Evolutionary conservation across 2,888 invertebrate genomes (phyloP).

Genomic region (Pristionchus arcanus): DNA sequence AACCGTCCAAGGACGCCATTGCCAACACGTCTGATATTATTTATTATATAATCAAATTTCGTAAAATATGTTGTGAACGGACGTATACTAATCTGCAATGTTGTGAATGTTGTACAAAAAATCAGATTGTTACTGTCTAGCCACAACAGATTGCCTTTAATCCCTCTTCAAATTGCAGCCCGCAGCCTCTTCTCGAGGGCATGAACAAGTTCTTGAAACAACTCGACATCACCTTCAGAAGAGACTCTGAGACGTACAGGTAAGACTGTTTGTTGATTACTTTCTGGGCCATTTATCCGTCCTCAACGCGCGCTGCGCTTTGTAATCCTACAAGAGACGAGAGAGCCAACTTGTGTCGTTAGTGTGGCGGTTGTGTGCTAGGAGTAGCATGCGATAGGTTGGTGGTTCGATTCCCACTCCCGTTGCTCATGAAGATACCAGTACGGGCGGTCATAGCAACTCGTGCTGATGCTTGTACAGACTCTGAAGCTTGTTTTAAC

Average conservation of each 20-base stretch:
- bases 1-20: slow-evolving; percentile 90
- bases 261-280: neutral
- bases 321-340: neutral
- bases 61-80: neutral
- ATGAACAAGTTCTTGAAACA: slow-evolving; percentile 98
- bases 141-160: neutral
- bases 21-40: slow-evolving; percentile 86
- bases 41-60: neutral
- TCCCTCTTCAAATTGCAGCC: slow-evolving; percentile 81
- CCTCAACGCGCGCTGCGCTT: neutral
- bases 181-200: slow-evolving; percentile 91
- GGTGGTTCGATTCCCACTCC: neutral
- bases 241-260: slow-evolving; percentile 94
- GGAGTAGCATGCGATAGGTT: neutral
- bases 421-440: slow-evolving; percentile 38
- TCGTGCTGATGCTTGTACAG: slow-evolving; percentile 44
- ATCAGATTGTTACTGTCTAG: neutral
- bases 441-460: slow-evolving; percentile 51
- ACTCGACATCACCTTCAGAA: slow-evolving; percentile 95
- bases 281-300: neutral
- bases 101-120: neutral
- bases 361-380: slow-evolving; percentile 11
- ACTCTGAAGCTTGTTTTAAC: slow-evolving; percentile 14
- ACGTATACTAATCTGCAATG: neutral
- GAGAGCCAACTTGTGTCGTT: neutral